Conservation (phyloP, 2,888 invertebrate species). For the Malachius bipustulatus region DNA sequence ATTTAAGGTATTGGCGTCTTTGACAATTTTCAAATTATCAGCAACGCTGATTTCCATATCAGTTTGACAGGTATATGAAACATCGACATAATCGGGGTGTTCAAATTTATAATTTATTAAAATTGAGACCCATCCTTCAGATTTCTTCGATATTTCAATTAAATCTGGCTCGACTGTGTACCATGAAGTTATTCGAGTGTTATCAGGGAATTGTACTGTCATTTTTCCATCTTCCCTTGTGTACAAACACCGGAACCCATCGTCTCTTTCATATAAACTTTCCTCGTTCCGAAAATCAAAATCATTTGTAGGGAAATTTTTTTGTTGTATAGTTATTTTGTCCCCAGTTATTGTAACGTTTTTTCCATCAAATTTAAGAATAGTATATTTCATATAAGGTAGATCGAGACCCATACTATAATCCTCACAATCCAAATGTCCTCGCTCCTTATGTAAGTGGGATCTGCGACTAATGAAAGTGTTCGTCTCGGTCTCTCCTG, state of each 20-base stretch:
- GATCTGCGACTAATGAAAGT: background rate
- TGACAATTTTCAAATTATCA: background rate
- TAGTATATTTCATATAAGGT: background rate
- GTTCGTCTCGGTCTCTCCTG: too few relatives aligned
- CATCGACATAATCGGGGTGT: slow-evolving; percentile 9
- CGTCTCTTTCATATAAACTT: background rate
- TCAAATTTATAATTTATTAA: slow-evolving; percentile 6
- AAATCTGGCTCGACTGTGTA: background rate
- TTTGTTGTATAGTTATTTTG: background rate
- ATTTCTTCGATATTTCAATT: slow-evolving; percentile 5
- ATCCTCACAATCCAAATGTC: background rate
- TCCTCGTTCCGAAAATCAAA: background rate
- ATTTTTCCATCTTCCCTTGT: background rate
- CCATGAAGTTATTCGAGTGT: background rate
- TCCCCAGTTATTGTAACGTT: background rate
- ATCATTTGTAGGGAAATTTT: background rate
- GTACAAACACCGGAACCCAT: background rate
- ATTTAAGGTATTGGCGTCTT: background rate
- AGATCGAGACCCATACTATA: background rate
- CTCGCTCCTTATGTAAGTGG: background rate
- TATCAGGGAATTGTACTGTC: background rate
- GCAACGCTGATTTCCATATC: background rate
- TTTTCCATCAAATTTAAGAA: background rate
- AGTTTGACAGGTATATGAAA: background rate
- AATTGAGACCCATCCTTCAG: slow-evolving; percentile 11